Evolutionary conservation across 2,113 vertebrate genomes (phyloP).

Genomic region (Hassar affinis): DNA sequence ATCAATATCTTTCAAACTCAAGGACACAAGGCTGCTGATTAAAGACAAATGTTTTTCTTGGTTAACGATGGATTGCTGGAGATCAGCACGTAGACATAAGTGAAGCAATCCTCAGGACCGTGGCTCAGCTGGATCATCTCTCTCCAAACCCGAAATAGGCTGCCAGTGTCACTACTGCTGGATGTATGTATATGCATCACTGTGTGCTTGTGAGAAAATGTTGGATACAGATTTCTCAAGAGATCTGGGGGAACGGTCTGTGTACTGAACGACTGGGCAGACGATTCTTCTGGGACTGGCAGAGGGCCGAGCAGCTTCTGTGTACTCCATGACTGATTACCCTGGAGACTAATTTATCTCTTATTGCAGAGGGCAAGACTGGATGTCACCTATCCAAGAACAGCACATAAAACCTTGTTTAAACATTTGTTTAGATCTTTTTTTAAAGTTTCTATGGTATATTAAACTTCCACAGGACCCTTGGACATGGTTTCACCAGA

Average conservation of each 20-base stretch:
- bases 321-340: constrained; percentile 40
- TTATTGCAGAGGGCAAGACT: constrained; percentile 18
- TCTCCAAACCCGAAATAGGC: constrained; percentile 33
- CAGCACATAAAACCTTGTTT: constrained; percentile 22
- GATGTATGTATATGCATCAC: constrained; percentile 49
- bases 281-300: constrained; percentile 47
- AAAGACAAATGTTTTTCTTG: background rate
- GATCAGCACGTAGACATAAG: constrained; percentile 15
- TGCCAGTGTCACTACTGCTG: constrained; percentile 37
- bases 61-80: background rate
- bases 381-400: constrained; percentile 34
- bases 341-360: constrained; percentile 41
- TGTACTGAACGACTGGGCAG: constrained; percentile 44
- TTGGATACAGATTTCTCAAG: constrained; percentile 47
- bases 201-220: constrained; percentile 54
- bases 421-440: constrained; percentile 13
- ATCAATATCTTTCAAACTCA: background rate
- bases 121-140: constrained; percentile 7
- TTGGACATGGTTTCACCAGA: background rate
- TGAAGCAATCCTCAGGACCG: background rate
- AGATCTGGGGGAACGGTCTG: constrained; percentile 37
- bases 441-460: background rate
- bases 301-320: constrained; percentile 38
- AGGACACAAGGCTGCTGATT: background rate
- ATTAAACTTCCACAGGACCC: background rate